phyloP scores from a whole-genome alignment of 1,140 invertebrate genomes.

The Hyposmocoma kahamanoa region DNA sequence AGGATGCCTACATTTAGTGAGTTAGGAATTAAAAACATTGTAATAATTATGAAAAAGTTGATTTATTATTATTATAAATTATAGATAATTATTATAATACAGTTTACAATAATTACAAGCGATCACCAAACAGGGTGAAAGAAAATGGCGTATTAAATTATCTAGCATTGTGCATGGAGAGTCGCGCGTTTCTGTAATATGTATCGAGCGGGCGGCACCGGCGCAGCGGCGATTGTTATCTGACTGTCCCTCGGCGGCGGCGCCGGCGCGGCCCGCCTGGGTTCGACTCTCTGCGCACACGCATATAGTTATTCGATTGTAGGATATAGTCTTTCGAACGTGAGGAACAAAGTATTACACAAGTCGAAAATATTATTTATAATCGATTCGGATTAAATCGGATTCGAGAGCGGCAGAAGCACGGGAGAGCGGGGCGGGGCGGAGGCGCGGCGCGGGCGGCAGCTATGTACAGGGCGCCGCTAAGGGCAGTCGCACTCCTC shows the following conservation, averaged over 20 bases:
- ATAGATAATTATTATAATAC: conserved; percentile 73
- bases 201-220: not conserved
- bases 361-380: conserved; percentile 69
- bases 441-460: not conserved
- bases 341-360: conserved; percentile 70
- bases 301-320: conserved; percentile 38
- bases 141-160: conserved; percentile 71
- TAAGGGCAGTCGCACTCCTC: conserved; percentile 96
- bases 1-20: too few species aligned
- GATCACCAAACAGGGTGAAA: conserved; percentile 72
- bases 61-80: conserved; percentile 61
- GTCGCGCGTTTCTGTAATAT: not conserved
- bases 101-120: conserved; percentile 74
- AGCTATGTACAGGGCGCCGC: conserved; percentile 6
- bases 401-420: conserved; percentile 58
- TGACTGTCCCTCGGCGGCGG: conserved; percentile 14
- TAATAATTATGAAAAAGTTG: conserved; percentile 4
- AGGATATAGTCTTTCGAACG: conserved; percentile 71
- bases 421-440: conserved; percentile 2
- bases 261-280: not conserved
- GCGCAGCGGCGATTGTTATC: not conserved
- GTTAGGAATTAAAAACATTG: not conserved
- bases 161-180: too few species aligned
- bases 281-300: not conserved
- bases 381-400: conserved; percentile 63